Percentiles rank a stretch among this genome's conserved stretches.
phyloP scores from a whole-genome alignment of 2,113 vertebrate species.

The Capreolus pygargus region DNA sequence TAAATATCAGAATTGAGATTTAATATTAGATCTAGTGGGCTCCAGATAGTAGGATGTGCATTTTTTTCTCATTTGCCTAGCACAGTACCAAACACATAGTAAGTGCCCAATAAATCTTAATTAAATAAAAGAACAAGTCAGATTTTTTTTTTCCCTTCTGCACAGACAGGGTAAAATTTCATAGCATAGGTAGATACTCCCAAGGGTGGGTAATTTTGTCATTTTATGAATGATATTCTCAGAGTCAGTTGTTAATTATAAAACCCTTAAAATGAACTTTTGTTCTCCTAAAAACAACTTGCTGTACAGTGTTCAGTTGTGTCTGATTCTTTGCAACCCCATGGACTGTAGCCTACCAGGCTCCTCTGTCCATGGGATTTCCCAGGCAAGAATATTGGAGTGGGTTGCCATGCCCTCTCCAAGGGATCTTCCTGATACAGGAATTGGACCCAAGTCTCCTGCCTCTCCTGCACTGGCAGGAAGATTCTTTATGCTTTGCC shows the following conservation, averaged over 20 bases:
- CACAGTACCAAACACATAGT: background rate
- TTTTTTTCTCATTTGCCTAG: background rate
- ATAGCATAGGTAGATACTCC: background rate
- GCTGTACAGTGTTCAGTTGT: background rate
- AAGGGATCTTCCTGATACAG: background rate
- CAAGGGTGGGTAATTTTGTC: background rate
- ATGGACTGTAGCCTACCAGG: background rate
- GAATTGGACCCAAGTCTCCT: background rate
- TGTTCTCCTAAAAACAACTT: background rate
- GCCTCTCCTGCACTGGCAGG: background rate
- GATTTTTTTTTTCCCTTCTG: background rate
- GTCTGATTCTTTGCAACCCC: background rate
- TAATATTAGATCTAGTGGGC: background rate
- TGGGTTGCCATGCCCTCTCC: background rate
- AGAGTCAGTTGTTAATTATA: background rate
- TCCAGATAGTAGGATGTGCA: background rate
- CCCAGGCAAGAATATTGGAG: background rate
- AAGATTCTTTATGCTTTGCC: background rate
- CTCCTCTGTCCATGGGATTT: background rate
- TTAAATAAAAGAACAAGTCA: background rate
- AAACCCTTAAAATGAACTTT: background rate
- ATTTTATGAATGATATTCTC: background rate
- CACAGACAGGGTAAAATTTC: background rate
- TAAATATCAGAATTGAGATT: background rate
- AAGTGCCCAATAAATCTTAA: background rate